Conservation (phyloP, 2,797 vertebrate genomes). For the Macropodus opercularis region DNA sequence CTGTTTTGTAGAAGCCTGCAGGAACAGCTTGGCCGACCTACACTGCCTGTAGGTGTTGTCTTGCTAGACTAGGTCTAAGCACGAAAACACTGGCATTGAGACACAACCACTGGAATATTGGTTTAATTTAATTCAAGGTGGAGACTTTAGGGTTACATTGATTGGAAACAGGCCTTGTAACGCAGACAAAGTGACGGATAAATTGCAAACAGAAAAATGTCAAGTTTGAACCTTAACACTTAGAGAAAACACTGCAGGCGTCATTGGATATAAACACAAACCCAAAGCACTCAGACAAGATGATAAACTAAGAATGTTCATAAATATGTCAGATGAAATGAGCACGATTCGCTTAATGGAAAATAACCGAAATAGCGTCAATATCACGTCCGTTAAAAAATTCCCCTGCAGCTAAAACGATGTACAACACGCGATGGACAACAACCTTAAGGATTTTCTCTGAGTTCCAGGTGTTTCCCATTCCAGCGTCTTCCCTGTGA, state of each 20-base stretch:
- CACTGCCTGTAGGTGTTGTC: constrained; percentile 36
- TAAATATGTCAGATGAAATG: constrained; percentile 44
- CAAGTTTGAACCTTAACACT: constrained; percentile 29
- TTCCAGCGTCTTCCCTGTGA: constrained; percentile 48
- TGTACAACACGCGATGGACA: constrained; percentile 53
- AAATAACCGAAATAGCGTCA: constrained; percentile 35
- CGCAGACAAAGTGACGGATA: constrained; percentile 40
- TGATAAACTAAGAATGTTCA: constrained; percentile 51
- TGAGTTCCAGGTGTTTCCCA: constrained; percentile 72
- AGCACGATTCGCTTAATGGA: constrained; percentile 23
- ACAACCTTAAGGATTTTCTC: constrained; percentile 53
- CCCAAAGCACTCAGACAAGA: constrained; percentile 39
- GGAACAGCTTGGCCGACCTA: constrained; percentile 26
- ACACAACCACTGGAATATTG: constrained; percentile 10
- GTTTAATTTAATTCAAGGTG: constrained; percentile 35
- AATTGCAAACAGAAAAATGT: constrained; percentile 47
- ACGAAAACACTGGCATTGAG: constrained; percentile 12
- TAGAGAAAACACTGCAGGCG: constrained; percentile 47
- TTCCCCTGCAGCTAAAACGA: constrained; percentile 5
- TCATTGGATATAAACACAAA: constrained; percentile 62
- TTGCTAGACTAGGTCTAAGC: constrained; percentile 18
- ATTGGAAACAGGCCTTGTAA: constrained; percentile 28
- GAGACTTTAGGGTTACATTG: constrained; percentile 18
- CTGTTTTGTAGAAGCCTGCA: constrained; percentile 62
- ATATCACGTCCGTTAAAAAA: constrained; percentile 30